Percentiles rank a stretch among this genome's conserved stretches.
phyloP scores from a whole-genome alignment of 2,113 vertebrate species.

The Oriolus oriolus region DNA sequence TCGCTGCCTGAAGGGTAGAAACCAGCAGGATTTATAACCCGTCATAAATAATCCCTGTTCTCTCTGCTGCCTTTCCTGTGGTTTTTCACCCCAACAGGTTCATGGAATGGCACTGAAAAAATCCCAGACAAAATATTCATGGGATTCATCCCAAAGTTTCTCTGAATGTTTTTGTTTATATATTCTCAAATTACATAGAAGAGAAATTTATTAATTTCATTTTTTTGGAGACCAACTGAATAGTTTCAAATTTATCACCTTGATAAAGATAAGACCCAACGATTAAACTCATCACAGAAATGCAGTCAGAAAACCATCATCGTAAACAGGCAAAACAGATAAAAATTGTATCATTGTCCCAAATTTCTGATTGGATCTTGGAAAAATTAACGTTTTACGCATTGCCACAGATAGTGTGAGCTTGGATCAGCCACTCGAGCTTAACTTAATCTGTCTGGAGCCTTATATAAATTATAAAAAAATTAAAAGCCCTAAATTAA shows the following conservation, averaged over 20 bases:
- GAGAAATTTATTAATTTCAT: fast-evolving
- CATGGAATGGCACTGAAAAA: neutral
- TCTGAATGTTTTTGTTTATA: neutral
- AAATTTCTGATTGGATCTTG: neutral
- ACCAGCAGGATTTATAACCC: neutral
- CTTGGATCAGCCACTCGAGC: neutral
- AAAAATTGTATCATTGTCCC: neutral
- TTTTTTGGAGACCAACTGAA: neutral
- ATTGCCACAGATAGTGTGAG: neutral
- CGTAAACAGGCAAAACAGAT: neutral
- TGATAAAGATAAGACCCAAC: neutral
- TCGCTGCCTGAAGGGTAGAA: neutral
- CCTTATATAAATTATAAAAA: neutral
- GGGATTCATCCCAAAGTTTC: neutral
- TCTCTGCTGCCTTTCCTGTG: neutral
- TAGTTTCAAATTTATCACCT: neutral
- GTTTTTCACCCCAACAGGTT: neutral
- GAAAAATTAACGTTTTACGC: neutral
- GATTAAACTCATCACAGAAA: neutral
- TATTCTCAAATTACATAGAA: neutral
- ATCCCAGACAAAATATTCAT: neutral
- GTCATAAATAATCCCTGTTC: neutral
- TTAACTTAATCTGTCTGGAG: neutral
- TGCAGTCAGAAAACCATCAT: fast-evolving
- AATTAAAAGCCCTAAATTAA: neutral